Evolutionary conservation across 1,140 invertebrate species (phyloP), one percentile per base, ranked within the genome.

Genomic region (Harlomillsia oculata): DNA sequence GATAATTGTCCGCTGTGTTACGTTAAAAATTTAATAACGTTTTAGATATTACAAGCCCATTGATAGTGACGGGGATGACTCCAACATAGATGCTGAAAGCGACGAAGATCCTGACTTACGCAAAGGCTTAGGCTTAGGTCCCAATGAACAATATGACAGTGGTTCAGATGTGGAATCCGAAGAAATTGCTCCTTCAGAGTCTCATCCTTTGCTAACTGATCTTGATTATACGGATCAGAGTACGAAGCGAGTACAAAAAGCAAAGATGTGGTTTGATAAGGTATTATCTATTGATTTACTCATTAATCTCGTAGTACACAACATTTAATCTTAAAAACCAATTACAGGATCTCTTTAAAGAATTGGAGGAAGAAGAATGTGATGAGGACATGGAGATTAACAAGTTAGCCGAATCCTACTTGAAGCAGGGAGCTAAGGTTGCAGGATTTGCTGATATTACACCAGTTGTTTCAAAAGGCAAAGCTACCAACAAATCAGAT

Each of bases 301-400:
- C n/a, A n/a, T n/a, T n/a, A n/a, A n/a, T n/a, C n/a, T n/a, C n/a
- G n/a, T n/a, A 28, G 21, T 45, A 8, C 6, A 48, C 23, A 37
- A 18, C 2, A 18, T 46, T 46, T 45, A 9, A 29, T 30, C 29
- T 43, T 49, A 16, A 44, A 37, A 57, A 45, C 30, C 46, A 56
- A 29, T 62, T 59, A 11, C 60, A 79, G 74, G 87, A 91, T 65
- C 77, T 81, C 48, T 93, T 97, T 68, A 85, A 89, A 69, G 80
- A 85, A 65, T 71, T 92, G 30, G 81, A 85, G 62, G 75, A 80
- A 58, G 85, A 91, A 46, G 81, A 81, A 40, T n/a, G n/a, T n/a
- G 86, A 89, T 70, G 89, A 92, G 71, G 88, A 89, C 67, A 79
- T 82, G 26, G 91, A 95, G 72, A 75, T 95, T 53, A 84, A 91